Conservation (phyloP, 2,888 invertebrate genomes). For the Desoria tigrina region DNA sequence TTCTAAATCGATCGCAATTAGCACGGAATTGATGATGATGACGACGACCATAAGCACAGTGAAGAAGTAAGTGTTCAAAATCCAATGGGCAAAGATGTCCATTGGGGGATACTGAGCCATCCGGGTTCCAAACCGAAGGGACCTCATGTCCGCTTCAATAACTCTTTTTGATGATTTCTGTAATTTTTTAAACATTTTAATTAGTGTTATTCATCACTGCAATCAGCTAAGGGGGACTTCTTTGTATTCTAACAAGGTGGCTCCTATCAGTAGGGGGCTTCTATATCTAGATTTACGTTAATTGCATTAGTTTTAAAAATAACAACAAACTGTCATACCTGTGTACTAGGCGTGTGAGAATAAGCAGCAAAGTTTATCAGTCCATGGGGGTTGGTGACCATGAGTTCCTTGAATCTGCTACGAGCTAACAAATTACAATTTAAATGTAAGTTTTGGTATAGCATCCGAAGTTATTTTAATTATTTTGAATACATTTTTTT, state of each 20-base stretch:
- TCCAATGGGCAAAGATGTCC: conserved; percentile 50
- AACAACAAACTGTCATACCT: too few relatives aligned
- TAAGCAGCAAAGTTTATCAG: conserved; percentile 45
- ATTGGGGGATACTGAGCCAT: conserved; percentile 45
- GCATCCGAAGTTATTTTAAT: not conserved
- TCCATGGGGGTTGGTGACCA: conserved; percentile 37
- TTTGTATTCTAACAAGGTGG: too few relatives aligned
- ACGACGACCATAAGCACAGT: conserved; percentile 42
- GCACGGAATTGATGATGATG: conserved; percentile 41
- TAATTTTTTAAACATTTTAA: too few relatives aligned
- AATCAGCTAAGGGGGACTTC: not conserved
- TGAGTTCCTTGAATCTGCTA: conserved; percentile 20
- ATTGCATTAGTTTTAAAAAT: too few relatives aligned
- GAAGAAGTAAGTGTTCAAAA: conserved; percentile 37
- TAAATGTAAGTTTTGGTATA: conserved; percentile 1
- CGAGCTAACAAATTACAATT: not conserved
- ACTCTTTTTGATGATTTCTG: conserved; percentile 14
- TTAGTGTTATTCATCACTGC: not conserved
- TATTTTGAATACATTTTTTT: not conserved
- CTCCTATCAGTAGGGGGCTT: too few relatives aligned
- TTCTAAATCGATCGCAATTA: conserved; percentile 42
- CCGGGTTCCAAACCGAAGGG: conserved; percentile 40
- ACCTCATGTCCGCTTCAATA: conserved; percentile 40
- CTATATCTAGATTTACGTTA: too few relatives aligned
- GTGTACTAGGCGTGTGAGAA: conserved; percentile 14